Evolutionary conservation across 1,140 invertebrate species (phyloP).

Genomic region (Ceratosolen fusciceps): DNA sequence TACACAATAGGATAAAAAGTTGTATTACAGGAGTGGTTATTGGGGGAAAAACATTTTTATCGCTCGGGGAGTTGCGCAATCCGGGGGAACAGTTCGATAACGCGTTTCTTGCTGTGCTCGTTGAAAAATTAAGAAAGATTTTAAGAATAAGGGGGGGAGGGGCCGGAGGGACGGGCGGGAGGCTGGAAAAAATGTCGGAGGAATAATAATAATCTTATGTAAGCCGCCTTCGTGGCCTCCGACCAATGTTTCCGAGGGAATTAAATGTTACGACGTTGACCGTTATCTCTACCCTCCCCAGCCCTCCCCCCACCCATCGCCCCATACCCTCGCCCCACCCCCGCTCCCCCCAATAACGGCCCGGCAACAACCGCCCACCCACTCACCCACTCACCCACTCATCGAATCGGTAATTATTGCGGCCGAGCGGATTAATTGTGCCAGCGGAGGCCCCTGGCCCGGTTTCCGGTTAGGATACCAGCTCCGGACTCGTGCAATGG

Average conservation of each 20-base stretch:
- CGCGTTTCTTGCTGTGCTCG: neutral
- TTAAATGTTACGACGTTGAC: slow-evolving; percentile 13
- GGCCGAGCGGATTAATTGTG: no score
- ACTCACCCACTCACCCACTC: no score
- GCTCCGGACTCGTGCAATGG: no score
- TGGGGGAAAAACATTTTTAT: neutral
- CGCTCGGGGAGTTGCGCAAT: neutral
- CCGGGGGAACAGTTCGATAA: neutral
- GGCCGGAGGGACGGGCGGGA: no score
- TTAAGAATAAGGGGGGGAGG: neutral
- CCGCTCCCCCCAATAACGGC: no score
- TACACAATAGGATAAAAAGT: neutral
- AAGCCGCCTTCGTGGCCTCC: neutral
- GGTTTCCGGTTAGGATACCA: no score
- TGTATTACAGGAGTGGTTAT: neutral
- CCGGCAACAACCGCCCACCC: no score
- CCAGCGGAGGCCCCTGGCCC: no score
- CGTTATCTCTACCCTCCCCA: neutral
- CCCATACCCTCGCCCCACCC: no score
- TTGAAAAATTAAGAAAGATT: slow-evolving; percentile 13
- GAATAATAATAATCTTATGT: slow-evolving; percentile 18
- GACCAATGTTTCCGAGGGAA: slow-evolving; percentile 2
- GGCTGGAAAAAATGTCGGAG: no score
- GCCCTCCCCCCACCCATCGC: neutral
- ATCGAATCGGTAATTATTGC: no score